These are phyloP conservation scores for Meloidogyne floridensis DNA, from an alignment of 1,140 invertebrate species.

Conservation along the genomic window DNA sequence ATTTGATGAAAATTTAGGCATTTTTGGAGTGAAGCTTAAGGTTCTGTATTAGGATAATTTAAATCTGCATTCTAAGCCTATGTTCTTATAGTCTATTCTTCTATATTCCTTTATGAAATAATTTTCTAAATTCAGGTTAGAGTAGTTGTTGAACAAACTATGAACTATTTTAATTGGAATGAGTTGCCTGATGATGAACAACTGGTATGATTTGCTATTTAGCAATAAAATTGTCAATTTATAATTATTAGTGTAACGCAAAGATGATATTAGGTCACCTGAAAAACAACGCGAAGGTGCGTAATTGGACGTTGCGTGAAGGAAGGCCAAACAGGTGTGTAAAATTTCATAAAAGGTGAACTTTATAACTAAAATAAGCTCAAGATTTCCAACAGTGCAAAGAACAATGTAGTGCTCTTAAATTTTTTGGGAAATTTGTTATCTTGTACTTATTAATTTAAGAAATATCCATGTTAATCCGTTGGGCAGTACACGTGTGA, in stretches of 20 bases:
- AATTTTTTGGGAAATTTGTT: not conserved
- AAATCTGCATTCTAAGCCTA: not conserved
- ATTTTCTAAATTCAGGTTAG: conserved; percentile 54
- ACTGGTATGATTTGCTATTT: not conserved
- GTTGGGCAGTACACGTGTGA: not conserved
- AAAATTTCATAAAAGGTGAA: not conserved
- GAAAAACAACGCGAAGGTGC: conserved; percentile 65
- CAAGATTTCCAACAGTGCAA: too few species aligned
- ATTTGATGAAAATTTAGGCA: not conserved
- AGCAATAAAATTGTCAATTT: conserved; percentile 39
- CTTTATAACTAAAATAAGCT: too few species aligned
- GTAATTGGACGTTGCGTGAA: conserved; percentile 64
- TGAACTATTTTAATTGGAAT: conserved; percentile 66
- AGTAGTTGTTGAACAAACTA: conserved; percentile 63
- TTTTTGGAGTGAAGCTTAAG: not conserved
- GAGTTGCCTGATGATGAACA: conserved; percentile 45
- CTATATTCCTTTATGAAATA: conserved; percentile 20
- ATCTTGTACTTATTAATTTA: not conserved
- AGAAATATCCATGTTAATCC: not conserved
- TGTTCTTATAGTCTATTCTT: not conserved
- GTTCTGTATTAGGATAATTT: too few species aligned
- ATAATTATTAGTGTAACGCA: conserved; percentile 57
- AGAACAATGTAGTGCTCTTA: too few species aligned
- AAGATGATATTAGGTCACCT: conserved; percentile 62
- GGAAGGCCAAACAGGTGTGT: conserved; percentile 60